Evolutionary conservation across 2,888 invertebrate species (phyloP), one percentile per base, ranked within the genome.

Genomic region (Stenchaetothrips biformis): DNA sequence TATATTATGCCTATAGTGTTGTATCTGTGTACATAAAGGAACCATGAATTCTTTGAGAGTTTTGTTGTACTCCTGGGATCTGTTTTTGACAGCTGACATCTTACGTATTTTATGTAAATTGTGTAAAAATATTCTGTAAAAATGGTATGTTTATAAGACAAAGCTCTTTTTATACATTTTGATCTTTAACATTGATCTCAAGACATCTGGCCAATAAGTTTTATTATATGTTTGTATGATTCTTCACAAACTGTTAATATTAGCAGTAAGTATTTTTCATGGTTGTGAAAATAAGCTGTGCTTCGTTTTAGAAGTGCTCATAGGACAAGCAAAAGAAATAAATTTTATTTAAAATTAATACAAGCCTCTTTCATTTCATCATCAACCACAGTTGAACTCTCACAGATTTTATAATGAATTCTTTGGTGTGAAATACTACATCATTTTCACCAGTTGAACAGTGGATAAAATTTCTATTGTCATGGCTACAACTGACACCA

Each of bases 141-240:
- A 37, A 37, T 37, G 1, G 37, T 37, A 37, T 37, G 37, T 37
- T 37, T 37, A 13, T 59, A 59, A 59, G 59, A 59, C 6, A 59
- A n/a, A n/a, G 59, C 4, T 16, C 59, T 59, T 59, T 59, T 16
- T 59, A 59, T 18, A 59, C 18, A 37, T 59, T 59, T 59, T 74
- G 67, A 74, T 74, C 67, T 74, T 74, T 74, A 74, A 74, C 67
- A 74, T 25, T 74, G 67, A 74, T 74, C 67, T 74, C 67, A 74
- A 25, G 8, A 74, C 11, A 21, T 74, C 21, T n/a, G 21, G 9
- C n/a, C n/a, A 21, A 4, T 37, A 37, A 37, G 37, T 37, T 37
- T 37, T 37, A 37, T 37, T 37, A 37, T 21, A 8, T 74, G 21
- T 25, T 74, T 74, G 67, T 74, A 74, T 25, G 25, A 25, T 25